phyloP scores from a whole-genome alignment of 37 sponge, comb jelly and placozoan species.

The Spongia lamella region DNA sequence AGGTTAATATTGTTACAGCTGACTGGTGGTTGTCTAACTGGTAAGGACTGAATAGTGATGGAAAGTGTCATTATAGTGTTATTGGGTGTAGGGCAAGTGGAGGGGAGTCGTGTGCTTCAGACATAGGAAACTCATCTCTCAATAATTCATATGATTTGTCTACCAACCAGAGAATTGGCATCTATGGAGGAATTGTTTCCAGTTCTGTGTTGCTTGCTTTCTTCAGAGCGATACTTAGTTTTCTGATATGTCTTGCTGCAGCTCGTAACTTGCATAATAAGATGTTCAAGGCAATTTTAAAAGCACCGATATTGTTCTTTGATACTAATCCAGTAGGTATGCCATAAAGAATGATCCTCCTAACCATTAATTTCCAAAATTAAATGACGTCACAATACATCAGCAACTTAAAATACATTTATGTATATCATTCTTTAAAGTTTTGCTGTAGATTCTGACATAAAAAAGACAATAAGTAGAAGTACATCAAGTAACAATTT shows the following conservation, averaged over 20 bases:
- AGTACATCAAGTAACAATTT: too few relatives aligned
- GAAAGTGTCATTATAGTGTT: too few relatives aligned
- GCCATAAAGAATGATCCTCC: background rate
- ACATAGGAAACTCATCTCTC: background rate
- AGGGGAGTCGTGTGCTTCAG: background rate
- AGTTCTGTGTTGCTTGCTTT: slow-evolving; percentile 32
- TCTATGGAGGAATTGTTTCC: slow-evolving; percentile 37
- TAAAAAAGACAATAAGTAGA: too few relatives aligned
- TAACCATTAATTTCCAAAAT: background rate
- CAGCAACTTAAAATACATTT: background rate
- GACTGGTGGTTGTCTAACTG: slow-evolving; percentile 81
- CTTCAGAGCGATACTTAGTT: slow-evolving; percentile 22
- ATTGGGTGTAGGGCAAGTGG: background rate
- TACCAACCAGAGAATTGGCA: slow-evolving; percentile 29
- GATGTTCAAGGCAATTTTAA: slow-evolving; percentile 59
- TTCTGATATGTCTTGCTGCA: slow-evolving; percentile 45
- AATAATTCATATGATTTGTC: background rate
- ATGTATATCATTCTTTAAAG: too few relatives aligned
- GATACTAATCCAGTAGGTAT: slow-evolving; percentile 82
- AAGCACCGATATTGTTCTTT: slow-evolving; percentile 74
- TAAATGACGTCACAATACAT: background rate
- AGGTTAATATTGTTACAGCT: slow-evolving; percentile 44
- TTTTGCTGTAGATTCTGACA: too few relatives aligned
- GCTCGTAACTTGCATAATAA: slow-evolving; percentile 63
- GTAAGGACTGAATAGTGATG: slow-evolving; percentile 31